A percentile compares a stretch with the other conserved stretches of the same genome.
Evolutionary conservation across 2,113 vertebrate species (phyloP).

Genomic region (Clarias batrachus): DNA sequence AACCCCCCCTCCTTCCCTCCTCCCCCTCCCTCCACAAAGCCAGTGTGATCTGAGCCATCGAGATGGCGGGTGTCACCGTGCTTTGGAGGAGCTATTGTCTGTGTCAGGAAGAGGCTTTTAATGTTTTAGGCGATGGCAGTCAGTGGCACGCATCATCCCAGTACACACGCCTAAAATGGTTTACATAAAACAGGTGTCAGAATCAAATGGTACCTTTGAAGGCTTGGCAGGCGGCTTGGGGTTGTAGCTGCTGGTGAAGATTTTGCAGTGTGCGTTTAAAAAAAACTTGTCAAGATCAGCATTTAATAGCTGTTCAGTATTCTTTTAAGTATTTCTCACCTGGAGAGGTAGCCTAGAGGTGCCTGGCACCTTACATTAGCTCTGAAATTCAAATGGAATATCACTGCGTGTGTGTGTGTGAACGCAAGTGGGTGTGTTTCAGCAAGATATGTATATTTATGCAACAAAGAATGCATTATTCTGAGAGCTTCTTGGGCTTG

Average conservation of each 20-base stretch:
- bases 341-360: slow-evolving; percentile 71
- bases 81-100: slow-evolving; percentile 72
- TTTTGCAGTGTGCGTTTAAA: slow-evolving; percentile 65
- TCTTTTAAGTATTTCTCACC: slow-evolving; percentile 69
- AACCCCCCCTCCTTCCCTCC: slow-evolving; percentile 39
- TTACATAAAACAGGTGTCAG: slow-evolving; percentile 74
- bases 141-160: slow-evolving; percentile 54
- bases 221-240: slow-evolving; percentile 36
- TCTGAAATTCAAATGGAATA: slow-evolving; percentile 73
- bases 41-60: slow-evolving; percentile 53
- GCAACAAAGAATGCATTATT: slow-evolving; percentile 44
- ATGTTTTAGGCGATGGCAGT: slow-evolving; percentile 67
- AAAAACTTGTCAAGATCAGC: slow-evolving; percentile 78
- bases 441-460: slow-evolving; percentile 51
- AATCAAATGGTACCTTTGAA: slow-evolving; percentile 72
- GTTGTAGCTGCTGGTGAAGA: slow-evolving; percentile 61
- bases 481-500: slow-evolving; percentile 24
- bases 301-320: slow-evolving; percentile 69
- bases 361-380: slow-evolving; percentile 70
- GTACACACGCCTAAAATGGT: slow-evolving; percentile 65
- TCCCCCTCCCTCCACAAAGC: slow-evolving; percentile 23
- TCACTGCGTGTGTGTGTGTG: slow-evolving; percentile 51
- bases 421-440: slow-evolving; percentile 42
- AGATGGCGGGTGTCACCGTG: slow-evolving; percentile 67
- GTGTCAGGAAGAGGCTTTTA: slow-evolving; percentile 67